These are phyloP conservation scores for Harmothoe impar DNA, from an alignment of 2,888 invertebrate genomes.

Conservation along the genomic window DNA sequence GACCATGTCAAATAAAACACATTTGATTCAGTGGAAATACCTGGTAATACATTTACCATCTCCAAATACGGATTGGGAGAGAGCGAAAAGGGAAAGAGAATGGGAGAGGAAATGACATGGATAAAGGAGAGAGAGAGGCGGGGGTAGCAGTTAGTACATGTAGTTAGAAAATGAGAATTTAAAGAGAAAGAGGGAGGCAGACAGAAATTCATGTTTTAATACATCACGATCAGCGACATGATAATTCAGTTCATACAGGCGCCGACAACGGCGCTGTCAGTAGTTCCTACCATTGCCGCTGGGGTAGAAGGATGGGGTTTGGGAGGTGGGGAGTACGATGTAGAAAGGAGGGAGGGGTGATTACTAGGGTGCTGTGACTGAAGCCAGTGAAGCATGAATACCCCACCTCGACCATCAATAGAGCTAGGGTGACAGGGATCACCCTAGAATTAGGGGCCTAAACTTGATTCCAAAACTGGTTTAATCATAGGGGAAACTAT, in stretches of 20 bases:
- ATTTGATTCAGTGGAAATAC: too few relatives aligned
- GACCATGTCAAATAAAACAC: too few relatives aligned
- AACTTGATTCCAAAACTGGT: background rate
- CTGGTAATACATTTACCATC: too few relatives aligned
- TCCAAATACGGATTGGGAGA: too few relatives aligned
- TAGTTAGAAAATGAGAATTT: too few relatives aligned
- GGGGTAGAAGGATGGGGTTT: background rate
- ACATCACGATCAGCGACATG: too few relatives aligned
- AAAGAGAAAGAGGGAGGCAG: too few relatives aligned
- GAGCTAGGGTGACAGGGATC: slow-evolving; percentile 16
- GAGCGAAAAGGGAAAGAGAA: too few relatives aligned
- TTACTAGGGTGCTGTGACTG: background rate
- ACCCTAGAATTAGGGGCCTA: background rate
- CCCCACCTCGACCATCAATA: slow-evolving; percentile 26
- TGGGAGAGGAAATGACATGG: too few relatives aligned
- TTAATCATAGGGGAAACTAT: background rate
- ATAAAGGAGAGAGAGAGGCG: too few relatives aligned
- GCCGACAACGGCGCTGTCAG: background rate
- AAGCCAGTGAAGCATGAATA: background rate
- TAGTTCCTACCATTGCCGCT: background rate
- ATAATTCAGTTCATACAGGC: background rate
- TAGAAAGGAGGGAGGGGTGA: background rate
- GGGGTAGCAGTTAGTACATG: too few relatives aligned
- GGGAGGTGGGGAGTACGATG: background rate
- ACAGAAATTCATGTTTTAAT: too few relatives aligned